Percentiles rank a stretch among this genome's conserved stretches.
Conservation (phyloP, 2,797 vertebrate species). For the Gorsachius magnificus region DNA sequence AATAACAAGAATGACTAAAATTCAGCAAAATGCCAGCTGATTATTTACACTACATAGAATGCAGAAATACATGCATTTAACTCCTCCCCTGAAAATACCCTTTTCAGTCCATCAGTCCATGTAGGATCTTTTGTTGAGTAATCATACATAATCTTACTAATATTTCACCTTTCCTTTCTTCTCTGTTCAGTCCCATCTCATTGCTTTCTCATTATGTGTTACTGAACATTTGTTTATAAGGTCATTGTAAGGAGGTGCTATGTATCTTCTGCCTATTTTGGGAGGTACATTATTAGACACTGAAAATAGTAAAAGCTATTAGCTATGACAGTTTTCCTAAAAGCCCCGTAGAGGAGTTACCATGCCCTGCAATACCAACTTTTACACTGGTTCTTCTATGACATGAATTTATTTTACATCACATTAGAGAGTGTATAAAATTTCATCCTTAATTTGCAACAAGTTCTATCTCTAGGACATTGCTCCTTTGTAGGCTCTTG, state of each 20-base stretch:
- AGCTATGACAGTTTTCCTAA: not conserved
- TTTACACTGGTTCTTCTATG: not conserved
- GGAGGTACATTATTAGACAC: not conserved
- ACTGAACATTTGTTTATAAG: constrained; percentile 16
- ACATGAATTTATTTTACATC: not conserved
- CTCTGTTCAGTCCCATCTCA: not conserved
- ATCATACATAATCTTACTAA: not conserved
- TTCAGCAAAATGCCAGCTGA: not conserved
- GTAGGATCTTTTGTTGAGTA: not conserved
- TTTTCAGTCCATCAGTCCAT: not conserved
- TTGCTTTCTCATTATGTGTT: not conserved
- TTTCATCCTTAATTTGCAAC: not conserved
- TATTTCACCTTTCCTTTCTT: constrained; percentile 19
- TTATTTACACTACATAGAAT: constrained; percentile 5
- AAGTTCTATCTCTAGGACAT: not conserved
- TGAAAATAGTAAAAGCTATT: not conserved
- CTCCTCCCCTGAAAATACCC: not conserved
- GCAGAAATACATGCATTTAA: not conserved
- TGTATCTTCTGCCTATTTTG: not conserved
- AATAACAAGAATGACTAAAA: constrained; percentile 17
- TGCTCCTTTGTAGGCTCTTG: not conserved
- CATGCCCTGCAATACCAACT: not conserved
- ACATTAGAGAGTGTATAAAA: not conserved
- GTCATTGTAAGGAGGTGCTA: not conserved
- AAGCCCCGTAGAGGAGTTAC: not conserved